Percentiles rank a stretch among this genome's conserved stretches.
phyloP scores from a whole-genome alignment of 2,113 vertebrate genomes.

The Pholis gunnellus region DNA sequence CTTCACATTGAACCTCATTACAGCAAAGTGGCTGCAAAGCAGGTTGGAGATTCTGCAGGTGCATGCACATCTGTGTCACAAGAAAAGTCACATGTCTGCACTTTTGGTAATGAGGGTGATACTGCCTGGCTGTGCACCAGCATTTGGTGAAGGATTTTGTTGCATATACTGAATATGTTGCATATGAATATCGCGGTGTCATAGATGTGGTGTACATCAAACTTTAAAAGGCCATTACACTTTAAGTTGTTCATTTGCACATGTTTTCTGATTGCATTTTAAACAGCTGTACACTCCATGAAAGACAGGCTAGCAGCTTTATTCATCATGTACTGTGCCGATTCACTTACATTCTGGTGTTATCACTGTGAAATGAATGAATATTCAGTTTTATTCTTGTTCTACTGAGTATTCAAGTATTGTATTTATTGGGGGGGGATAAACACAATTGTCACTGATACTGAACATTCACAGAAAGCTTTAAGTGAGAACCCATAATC shows the following conservation, averaged over 20 bases:
- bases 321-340: constrained; percentile 28
- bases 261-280: constrained; percentile 3
- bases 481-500: neutral
- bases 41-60: constrained; percentile 49
- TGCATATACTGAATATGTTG: neutral
- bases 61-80: constrained; percentile 37
- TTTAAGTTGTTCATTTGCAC: neutral
- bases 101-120: constrained; percentile 44
- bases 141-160: constrained; percentile 3
- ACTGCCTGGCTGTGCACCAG: constrained; percentile 6
- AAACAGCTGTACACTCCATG: neutral
- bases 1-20: constrained; percentile 38
- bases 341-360: constrained; percentile 10
- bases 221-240: neutral
- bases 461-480: neutral
- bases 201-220: neutral
- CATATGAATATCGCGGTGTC: neutral
- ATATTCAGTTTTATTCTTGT: neutral
- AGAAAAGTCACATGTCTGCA: constrained; percentile 34
- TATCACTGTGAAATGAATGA: constrained; percentile 44
- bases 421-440: neutral
- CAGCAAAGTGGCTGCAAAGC: constrained; percentile 28
- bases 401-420: neutral
- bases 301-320: constrained; percentile 1
- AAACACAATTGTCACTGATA: neutral